A percentile compares a stretch with the other conserved stretches of the same genome.
phyloP scores from a whole-genome alignment of 2,113 vertebrate genomes.

The Xenopus laevis region DNA sequence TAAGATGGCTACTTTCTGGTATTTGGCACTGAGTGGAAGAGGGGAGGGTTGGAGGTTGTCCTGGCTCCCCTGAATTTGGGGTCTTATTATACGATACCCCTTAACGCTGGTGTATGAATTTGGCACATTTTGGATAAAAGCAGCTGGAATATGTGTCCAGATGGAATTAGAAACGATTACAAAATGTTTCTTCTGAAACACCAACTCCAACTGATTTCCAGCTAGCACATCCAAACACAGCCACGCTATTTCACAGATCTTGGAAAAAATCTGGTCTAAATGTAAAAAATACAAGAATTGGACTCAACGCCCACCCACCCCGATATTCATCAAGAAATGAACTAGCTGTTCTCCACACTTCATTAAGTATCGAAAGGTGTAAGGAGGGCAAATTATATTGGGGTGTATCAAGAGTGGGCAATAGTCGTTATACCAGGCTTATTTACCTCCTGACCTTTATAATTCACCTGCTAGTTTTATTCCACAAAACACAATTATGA shows the following conservation, averaged over 20 bases:
- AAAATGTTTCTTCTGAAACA: not conserved
- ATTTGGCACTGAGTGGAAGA: constrained; percentile 29
- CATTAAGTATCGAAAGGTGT: not conserved
- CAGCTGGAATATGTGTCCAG: not conserved
- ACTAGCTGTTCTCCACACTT: not conserved
- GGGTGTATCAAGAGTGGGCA: not conserved
- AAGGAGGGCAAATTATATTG: not conserved
- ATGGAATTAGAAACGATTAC: not conserved
- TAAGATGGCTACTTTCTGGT: constrained; percentile 1
- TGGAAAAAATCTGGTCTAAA: not conserved
- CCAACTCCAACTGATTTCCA: not conserved
- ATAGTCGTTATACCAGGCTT: constrained; percentile 14
- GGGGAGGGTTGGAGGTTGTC: not conserved
- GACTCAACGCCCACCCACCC: not conserved
- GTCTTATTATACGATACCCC: not conserved
- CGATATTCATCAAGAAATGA: not conserved
- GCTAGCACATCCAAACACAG: not conserved
- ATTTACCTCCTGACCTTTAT: constrained; percentile 6
- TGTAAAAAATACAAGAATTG: not conserved
- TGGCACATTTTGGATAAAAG: not conserved
- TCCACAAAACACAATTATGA: not conserved
- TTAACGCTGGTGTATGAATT: constrained; percentile 2
- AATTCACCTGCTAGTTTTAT: constrained; percentile 1
- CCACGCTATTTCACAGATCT: not conserved
- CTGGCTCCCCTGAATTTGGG: not conserved